These are phyloP conservation scores for Sphenodon punctatus DNA, from an alignment of 2,797 vertebrate species.

Conservation along the genomic window DNA sequence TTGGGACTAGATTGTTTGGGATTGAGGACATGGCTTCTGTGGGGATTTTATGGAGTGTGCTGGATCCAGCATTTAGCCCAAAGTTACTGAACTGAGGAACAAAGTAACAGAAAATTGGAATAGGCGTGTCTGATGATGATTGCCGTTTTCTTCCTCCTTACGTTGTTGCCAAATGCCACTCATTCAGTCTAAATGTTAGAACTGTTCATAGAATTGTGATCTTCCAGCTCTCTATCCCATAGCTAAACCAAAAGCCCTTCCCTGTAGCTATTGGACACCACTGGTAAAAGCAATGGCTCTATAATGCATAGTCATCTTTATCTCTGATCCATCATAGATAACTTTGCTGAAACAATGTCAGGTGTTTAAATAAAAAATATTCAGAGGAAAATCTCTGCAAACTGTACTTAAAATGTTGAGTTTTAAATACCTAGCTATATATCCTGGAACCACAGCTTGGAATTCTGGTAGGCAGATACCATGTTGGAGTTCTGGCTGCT, in stretches of 20 bases:
- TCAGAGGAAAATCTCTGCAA: background rate
- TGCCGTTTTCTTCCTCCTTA: too few relatives aligned
- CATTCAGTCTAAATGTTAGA: constrained; percentile 36
- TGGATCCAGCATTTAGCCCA: too few relatives aligned
- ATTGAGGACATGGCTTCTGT: too few relatives aligned
- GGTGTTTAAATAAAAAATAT: background rate
- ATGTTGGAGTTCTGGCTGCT: too few relatives aligned
- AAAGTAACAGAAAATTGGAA: too few relatives aligned
- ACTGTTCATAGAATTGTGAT: background rate
- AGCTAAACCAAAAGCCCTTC: constrained; percentile 8
- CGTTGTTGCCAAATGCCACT: too few relatives aligned
- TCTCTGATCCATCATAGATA: background rate
- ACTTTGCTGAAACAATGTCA: background rate
- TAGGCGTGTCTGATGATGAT: too few relatives aligned
- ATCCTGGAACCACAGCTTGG: background rate
- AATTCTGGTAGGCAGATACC: background rate
- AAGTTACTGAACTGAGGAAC: too few relatives aligned
- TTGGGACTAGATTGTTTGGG: too few relatives aligned
- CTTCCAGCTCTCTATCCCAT: background rate
- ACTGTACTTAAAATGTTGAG: background rate
- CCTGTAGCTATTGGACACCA: constrained; percentile 39
- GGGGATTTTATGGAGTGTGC: too few relatives aligned
- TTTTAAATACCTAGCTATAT: background rate
- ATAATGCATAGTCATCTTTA: background rate
- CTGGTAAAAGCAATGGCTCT: constrained; percentile 3